These are phyloP conservation scores for Rapana venosa DNA, from an alignment of 2,888 invertebrate genomes.

Conservation along the genomic window DNA sequence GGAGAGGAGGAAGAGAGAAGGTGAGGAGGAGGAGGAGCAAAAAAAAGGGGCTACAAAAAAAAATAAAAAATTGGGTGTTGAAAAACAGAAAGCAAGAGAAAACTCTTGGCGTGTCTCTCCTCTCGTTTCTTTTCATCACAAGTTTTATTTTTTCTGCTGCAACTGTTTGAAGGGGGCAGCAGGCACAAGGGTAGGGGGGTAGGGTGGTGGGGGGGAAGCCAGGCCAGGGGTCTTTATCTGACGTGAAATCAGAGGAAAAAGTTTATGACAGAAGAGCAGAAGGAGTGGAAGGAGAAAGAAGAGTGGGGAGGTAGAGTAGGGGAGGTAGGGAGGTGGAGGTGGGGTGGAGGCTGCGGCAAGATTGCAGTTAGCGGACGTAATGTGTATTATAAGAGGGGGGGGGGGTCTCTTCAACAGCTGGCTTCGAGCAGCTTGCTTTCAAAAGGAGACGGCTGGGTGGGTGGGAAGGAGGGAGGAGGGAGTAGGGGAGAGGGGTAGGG, in stretches of 20 bases:
- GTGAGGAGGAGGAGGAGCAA: too few relatives aligned
- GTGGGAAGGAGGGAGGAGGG: not conserved
- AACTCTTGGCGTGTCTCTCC: not conserved
- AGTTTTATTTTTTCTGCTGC: slow-evolving; percentile 25
- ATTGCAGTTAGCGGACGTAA: slow-evolving; percentile 40
- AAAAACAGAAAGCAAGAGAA: not conserved
- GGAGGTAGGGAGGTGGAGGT: not conserved
- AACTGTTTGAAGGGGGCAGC: slow-evolving; percentile 1
- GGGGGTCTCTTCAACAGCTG: slow-evolving; percentile 20
- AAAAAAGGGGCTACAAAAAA: too few relatives aligned
- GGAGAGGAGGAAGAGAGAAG: not conserved
- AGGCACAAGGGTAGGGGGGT: too few relatives aligned
- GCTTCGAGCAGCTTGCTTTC: slow-evolving; percentile 13
- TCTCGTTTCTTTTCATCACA: slow-evolving; percentile 4
- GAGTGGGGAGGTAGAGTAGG: not conserved
- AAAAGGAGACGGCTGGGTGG: not conserved
- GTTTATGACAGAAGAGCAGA: slow-evolving; percentile 25
- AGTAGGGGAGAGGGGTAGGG: too few relatives aligned
- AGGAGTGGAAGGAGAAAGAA: not conserved
- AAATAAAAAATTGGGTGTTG: not conserved
- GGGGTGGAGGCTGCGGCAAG: not conserved
- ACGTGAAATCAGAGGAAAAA: slow-evolving; percentile 21
- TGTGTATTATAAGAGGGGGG: slow-evolving; percentile 33
- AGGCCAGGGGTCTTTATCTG: slow-evolving; percentile 26
- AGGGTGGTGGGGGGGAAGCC: too few relatives aligned